Base-by-base conservation (phyloP, 2,113 vertebrate species). In the Bambusicola thoracicus region DNA sequence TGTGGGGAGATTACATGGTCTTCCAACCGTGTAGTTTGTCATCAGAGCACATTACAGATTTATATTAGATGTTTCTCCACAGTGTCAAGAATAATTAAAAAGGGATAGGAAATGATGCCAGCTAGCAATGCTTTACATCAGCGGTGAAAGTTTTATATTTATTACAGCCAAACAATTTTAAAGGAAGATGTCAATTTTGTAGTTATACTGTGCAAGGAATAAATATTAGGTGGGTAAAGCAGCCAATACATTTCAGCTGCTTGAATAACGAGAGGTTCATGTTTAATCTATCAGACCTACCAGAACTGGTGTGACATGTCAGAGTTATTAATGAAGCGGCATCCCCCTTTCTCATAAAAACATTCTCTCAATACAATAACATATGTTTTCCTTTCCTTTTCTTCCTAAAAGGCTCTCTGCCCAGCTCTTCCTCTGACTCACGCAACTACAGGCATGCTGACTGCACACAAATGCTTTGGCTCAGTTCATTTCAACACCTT, bases 1-100 rank as follows among this genome's bases (percentile, higher is more conserved):
- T 99, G 99, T 98, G 97, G 98, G 98, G 98, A 99, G 98, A 99
- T 99, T 99, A 99, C 99, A 99, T 99, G 99, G 99, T 99, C 99
- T 98, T 99, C 98, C 99, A 99, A 99, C 98, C 99, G 98, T 99
- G 99, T 98, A 99, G 99, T 99, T 98, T 99, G 99, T 99, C 99
- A 99, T 99, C 99, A 99, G 99, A 98, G 98, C 98, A 98, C 98
- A 99, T 99, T 99, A 99, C 99, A 99, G 99, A 99, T 99, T 99
- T 99, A 99, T 99, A 99, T 99, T 99, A 99, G 99, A 99, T 99
- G 98, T 99, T 99, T 99, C 99, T 99, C 99, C 98, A 99, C 98
- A 98, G 99, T 99, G 99, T 99, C 99, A 99, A 98, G 98, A 99
- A 98, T 99, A 99, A 99, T 99, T 99, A 99, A 98, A 99, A 99